Conservation (phyloP, 2,888 invertebrate species). For the Hemaris fuciformis region DNA sequence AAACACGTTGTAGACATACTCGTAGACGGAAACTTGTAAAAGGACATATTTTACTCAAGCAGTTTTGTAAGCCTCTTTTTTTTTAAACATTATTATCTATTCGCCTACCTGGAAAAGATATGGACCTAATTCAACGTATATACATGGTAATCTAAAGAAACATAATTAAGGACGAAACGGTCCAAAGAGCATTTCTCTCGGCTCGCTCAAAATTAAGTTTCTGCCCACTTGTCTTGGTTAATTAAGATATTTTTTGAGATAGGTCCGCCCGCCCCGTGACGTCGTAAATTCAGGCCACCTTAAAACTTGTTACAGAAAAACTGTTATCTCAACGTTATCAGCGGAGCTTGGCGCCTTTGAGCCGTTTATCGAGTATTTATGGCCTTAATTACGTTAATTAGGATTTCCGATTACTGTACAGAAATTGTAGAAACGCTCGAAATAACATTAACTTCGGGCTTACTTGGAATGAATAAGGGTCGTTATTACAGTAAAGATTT, state of each 20-base stretch:
- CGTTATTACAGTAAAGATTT: not conserved
- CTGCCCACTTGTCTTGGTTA: constrained; percentile 11
- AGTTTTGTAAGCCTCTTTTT: no score
- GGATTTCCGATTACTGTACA: not conserved
- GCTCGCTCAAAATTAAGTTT: constrained; percentile 8
- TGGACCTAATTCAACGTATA: no score
- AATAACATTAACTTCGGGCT: not conserved
- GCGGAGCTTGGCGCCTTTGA: not conserved
- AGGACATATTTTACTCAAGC: no score
- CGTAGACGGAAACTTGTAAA: no score
- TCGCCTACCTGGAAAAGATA: no score
- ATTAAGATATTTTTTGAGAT: constrained; percentile 15
- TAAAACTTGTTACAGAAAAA: constrained; percentile 6
- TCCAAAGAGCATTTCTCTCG: not conserved
- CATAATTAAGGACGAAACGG: not conserved
- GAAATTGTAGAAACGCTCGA: not conserved
- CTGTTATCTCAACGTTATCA: not conserved
- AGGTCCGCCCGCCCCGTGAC: constrained; percentile 3
- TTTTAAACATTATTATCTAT: no score
- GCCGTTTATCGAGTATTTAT: constrained; percentile 6
- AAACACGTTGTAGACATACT: no score
- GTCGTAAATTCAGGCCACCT: not conserved
- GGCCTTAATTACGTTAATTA: constrained; percentile 6
- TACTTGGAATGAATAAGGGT: not conserved
- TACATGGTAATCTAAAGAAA: not conserved